Base-by-base conservation (phyloP, 2,113 vertebrate species). In the Vulpes lagopus region DNA sequence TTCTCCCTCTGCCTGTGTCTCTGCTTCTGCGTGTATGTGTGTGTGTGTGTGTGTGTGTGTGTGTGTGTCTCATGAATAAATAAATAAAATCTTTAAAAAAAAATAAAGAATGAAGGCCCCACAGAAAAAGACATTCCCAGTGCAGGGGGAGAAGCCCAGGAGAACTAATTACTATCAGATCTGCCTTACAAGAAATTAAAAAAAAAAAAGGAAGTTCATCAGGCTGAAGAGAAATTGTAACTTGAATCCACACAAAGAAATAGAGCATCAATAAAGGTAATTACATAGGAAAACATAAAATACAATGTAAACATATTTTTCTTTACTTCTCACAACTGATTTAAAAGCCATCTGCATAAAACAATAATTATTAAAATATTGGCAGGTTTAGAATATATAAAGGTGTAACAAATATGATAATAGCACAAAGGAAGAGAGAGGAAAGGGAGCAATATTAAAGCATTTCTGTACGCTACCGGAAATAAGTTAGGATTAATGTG, bases 221-320 rank as follows among this genome's bases (percentile, higher is more conserved):
- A 83, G 35, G 67, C 30, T 93, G 16, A 96, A 53, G 35, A 82
- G 55, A 87, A 73, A 81, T 73, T 87, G 16, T 92, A 95, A 92
- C 15, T 86, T 6, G 3, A 81, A 71, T 49, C 30, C 55, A n/a
- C 35, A 73, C 65, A 62, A 73, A 73, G 53, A 82, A 81, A 67
- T 49, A 53, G 65, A 73, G 27, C 16, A 27, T 30, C 22, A 89
- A 22, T 81, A 59, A 69, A 86, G 53, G n/a, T 60, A 85, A 69
- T 85, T 69, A 85, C 69, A 91, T 53, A 69, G 62, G 62, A 95
- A 91, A 91, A 91, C 53, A 69, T 35, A 89, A 82, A 94, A 59
- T 79, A 79, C 30, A 79, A 67, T 69, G 74, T 93, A 59, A 49
- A 67, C 57, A 55, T 65, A 74, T 83, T 93, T 86, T 93, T n/a